Conservation (phyloP, 1,140 invertebrate genomes). For the Aphidius ervi region DNA sequence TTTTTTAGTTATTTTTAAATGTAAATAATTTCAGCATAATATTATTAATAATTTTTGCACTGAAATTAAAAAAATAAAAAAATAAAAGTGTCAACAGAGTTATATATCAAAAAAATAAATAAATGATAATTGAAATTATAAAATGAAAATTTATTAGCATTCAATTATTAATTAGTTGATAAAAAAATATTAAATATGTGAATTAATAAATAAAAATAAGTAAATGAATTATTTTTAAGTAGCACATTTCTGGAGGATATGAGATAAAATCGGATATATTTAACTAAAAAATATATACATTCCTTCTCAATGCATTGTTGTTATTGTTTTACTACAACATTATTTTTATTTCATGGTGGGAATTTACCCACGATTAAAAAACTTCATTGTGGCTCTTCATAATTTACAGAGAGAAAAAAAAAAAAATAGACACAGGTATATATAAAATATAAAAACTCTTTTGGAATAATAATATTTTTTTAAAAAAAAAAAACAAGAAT, state of each 20-base stretch:
- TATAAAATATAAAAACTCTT: constrained; percentile 44
- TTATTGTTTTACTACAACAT: constrained; percentile 28
- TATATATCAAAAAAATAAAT: too few species aligned
- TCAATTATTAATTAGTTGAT: too few species aligned
- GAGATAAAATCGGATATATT: constrained; percentile 44
- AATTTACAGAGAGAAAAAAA: constrained; percentile 47
- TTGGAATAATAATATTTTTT: constrained; percentile 2
- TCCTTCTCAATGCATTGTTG: constrained; percentile 43
- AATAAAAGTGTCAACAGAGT: too few species aligned
- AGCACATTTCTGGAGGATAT: constrained; percentile 38
- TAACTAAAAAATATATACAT: constrained; percentile 34
- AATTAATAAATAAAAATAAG: constrained; percentile 13
- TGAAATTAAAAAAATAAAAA: too few species aligned
- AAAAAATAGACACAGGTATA: constrained; percentile 32
- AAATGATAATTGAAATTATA: too few species aligned
- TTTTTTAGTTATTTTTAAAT: too few species aligned
- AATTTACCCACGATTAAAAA: constrained; percentile 56
- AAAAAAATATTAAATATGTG: too few species aligned
- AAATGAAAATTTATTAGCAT: too few species aligned
- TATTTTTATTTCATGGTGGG: constrained; percentile 47
- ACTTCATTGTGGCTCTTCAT: constrained; percentile 40
- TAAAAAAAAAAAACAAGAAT: constrained; percentile 2
- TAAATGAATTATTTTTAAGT: constrained; percentile 6
- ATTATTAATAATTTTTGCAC: too few species aligned
- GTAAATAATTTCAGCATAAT: too few species aligned